Percentiles rank a stretch among this genome's conserved stretches.
These are phyloP conservation scores for Tragelaphus oryx DNA, from an alignment of 2,797 vertebrate genomes.

Conservation along the genomic window DNA sequence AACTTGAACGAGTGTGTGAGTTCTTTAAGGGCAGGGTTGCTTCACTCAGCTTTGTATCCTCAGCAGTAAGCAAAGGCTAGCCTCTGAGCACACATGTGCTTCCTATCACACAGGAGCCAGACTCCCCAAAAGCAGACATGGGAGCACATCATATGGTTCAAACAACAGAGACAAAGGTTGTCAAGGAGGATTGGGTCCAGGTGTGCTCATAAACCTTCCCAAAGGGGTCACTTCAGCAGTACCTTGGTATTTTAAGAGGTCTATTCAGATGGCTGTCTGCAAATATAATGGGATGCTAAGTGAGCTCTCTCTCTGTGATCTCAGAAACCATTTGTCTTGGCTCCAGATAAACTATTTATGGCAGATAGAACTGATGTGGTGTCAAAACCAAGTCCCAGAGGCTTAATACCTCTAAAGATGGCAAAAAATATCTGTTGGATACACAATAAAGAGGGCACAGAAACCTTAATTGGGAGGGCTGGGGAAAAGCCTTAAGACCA, in stretches of 20 bases:
- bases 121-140: background rate
- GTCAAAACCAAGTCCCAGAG: slow-evolving; percentile 27
- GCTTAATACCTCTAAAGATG: slow-evolving; percentile 23
- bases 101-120: background rate
- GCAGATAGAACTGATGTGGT: slow-evolving; percentile 39
- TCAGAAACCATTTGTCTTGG: slow-evolving; percentile 50
- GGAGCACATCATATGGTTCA: background rate
- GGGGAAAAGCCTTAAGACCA: background rate
- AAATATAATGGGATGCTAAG: background rate
- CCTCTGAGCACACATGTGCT: background rate
- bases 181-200: slow-evolving; percentile 2
- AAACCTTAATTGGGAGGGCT: background rate
- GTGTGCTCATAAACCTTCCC: slow-evolving; percentile 4
- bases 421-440: slow-evolving; percentile 20
- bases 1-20: background rate
- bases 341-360: slow-evolving; percentile 31
- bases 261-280: background rate
- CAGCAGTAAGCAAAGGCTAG: background rate
- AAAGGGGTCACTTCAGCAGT: background rate
- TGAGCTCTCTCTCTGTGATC: slow-evolving; percentile 25
- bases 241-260: slow-evolving; percentile 34
- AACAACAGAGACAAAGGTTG: background rate
- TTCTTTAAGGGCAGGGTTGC: background rate
- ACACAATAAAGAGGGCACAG: slow-evolving; percentile 13
- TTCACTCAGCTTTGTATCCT: background rate